These are phyloP conservation scores for Chaenodraco wilsoni DNA, from an alignment of 2,797 vertebrate genomes.

Conservation along the genomic window DNA sequence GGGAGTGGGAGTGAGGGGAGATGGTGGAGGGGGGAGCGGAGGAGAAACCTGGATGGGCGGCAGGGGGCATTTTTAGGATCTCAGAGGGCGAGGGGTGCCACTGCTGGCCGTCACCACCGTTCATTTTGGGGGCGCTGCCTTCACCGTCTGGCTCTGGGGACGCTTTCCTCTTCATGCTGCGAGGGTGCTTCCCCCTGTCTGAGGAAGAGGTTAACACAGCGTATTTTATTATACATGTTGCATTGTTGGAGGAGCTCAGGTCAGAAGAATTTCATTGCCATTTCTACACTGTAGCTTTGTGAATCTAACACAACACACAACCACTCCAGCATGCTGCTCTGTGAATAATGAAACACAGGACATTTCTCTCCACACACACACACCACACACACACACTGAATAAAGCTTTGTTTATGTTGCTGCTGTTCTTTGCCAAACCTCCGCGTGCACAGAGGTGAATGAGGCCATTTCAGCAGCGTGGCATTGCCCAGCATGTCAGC, in stretches of 20 bases:
- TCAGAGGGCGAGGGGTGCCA: constrained; percentile 90
- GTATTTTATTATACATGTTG: too few relatives aligned
- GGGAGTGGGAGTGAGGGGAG: constrained; percentile 91
- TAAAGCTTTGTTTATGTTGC: neutral
- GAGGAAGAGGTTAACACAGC: constrained; percentile 8
- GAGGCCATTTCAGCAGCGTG: constrained; percentile 27
- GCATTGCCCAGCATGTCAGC: constrained; percentile 20
- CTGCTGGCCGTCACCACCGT: constrained; percentile 85
- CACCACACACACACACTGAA: neutral
- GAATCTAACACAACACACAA: constrained; percentile 27
- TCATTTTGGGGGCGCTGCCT: constrained; percentile 86
- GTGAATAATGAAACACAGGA: constrained; percentile 16
- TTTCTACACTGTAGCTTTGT: too few relatives aligned
- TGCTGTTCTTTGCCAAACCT: neutral
- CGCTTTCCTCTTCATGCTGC: constrained; percentile 88
- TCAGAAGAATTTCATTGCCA: too few relatives aligned
- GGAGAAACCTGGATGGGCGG: constrained; percentile 82
- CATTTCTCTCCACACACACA: constrained; percentile 16
- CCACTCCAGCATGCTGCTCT: constrained; percentile 3
- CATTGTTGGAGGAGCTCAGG: too few relatives aligned
- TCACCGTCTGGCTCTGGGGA: constrained; percentile 93
- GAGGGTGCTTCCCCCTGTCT: constrained; percentile 80
- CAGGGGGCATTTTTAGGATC: constrained; percentile 86
- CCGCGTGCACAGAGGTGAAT: constrained; percentile 31
- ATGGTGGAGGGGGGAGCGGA: constrained; percentile 86